These are phyloP conservation scores for Chaenocephalus aceratus DNA, from an alignment of 2,113 vertebrate genomes.

Conservation along the genomic window DNA sequence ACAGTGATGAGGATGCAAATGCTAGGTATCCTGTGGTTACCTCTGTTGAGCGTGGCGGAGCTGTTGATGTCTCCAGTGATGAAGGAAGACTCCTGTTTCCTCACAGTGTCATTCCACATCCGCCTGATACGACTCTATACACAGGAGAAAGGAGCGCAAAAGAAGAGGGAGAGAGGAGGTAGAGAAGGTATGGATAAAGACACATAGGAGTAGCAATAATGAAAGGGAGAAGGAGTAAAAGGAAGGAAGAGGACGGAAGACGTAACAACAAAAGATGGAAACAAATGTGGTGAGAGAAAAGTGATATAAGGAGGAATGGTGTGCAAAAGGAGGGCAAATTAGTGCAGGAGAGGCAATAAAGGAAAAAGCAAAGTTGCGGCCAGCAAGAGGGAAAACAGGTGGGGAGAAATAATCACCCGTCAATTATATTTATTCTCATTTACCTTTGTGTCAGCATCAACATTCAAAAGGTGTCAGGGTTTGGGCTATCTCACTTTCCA, in stretches of 20 bases:
- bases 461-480: conserved; percentile 39
- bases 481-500: conserved; percentile 69
- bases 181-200: conserved; percentile 31
- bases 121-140: conserved; percentile 96
- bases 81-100: conserved; percentile 99
- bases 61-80: conserved; percentile 99
- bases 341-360: conserved; percentile 64
- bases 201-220: conserved; percentile 10
- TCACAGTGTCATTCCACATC: conserved; percentile 99
- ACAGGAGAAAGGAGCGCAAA: conserved; percentile 13
- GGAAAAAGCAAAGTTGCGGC: conserved; percentile 38
- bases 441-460: conserved; percentile 46
- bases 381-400: conserved; percentile 42
- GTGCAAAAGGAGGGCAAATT: conserved; percentile 59
- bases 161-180: conserved; percentile 8
- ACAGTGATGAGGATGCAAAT: conserved; percentile 66
- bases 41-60: conserved; percentile 98
- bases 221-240: conserved; percentile 6
- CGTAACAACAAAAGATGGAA: conserved; percentile 33
- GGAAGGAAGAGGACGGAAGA: conserved; percentile 20
- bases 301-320: conserved; percentile 32
- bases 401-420: conserved; percentile 48
- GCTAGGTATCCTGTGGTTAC: conserved; percentile 87
- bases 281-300: conserved; percentile 57
- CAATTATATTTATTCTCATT: conserved; percentile 50